Base-by-base conservation (phyloP, 2,888 invertebrate genomes). In the Eueremaeus valkanovi region DNA sequence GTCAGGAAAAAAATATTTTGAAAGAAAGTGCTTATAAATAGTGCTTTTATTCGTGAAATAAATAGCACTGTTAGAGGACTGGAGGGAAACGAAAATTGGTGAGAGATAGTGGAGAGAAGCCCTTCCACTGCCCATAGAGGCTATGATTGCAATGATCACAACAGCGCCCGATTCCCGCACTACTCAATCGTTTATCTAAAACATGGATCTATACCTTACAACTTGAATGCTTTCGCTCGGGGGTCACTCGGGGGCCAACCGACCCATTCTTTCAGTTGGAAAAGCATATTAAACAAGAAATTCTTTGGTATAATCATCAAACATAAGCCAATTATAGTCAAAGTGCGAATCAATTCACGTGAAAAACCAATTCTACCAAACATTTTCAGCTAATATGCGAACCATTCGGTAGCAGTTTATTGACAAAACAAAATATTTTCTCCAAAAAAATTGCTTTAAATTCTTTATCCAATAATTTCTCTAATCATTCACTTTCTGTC, bases 61-160 rank as follows among this genome's bases (percentile, higher is more conserved):
- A 31, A 51, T 24, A 27, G 55, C 55, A 55, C 21, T n/a, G 51
- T 8, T 29, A 31, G 24, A 9, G 21, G 33, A 1, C 36, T 33
- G 31, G 63, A 63, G 63, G 63, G 63, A 33, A 31, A 33, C 63
- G 31, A 63, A 63, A 55, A 63, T 33, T 63, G 33, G 33, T 27
- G 6, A 24, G 13, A 6, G 33, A 63, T 36, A 63, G n/a, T 36
- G 9, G 18, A 18, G 27, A 3, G 55, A 21, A 13, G 24, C 24
- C 6, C 9, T n/a, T 27, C 27, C 27, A 27, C 1, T 2, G 11
- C 16, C 18, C 18, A 16, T 11, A 6, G 27, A 63, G n/a, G 63
- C 63, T 33, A 13, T 63, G 63, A 63, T 63, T 63, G 63, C 63
- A 63, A 27, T 55, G 63, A 63, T 63, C 63, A 63, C 31, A 31